A percentile compares a stretch with the other conserved stretches of the same genome.
These are phyloP conservation scores for Lamellibrachia satsuma DNA, from an alignment of 2,888 invertebrate species.

Conservation along the genomic window DNA sequence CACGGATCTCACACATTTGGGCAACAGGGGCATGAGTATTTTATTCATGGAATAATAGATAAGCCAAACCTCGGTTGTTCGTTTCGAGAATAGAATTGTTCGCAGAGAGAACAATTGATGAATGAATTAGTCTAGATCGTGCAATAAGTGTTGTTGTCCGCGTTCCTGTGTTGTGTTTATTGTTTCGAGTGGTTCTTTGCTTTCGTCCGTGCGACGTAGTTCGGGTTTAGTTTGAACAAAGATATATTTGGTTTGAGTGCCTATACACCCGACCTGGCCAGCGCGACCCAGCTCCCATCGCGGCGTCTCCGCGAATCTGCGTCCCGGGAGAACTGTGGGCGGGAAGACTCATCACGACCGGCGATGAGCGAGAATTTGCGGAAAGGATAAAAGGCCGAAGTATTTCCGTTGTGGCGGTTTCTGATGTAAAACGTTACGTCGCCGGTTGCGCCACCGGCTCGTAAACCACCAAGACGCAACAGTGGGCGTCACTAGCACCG, in stretches of 20 bases:
- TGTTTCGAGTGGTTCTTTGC: background rate
- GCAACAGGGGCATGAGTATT: background rate
- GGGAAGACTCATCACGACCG: background rate
- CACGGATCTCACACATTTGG: background rate
- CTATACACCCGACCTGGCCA: no score
- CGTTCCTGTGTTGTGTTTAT: background rate
- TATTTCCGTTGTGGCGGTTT: background rate
- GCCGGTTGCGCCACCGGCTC: background rate
- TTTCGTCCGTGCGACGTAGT: no score
- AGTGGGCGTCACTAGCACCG: background rate
- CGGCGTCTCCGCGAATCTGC: no score
- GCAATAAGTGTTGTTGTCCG: background rate
- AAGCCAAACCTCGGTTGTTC: background rate
- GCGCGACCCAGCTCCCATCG: no score
- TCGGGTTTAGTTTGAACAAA: no score
- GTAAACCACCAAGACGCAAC: background rate
- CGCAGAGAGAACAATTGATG: background rate
- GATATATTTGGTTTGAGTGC: no score
- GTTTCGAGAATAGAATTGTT: background rate
- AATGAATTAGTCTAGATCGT: background rate
- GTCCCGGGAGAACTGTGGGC: background rate
- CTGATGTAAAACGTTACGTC: background rate
- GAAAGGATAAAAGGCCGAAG: background rate
- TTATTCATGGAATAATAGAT: conserved; percentile 8
- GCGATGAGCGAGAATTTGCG: background rate